Evolutionary conservation across 2,113 vertebrate species (phyloP), one percentile per base, ranked within the genome.

Genomic region (Sylvia atricapilla): DNA sequence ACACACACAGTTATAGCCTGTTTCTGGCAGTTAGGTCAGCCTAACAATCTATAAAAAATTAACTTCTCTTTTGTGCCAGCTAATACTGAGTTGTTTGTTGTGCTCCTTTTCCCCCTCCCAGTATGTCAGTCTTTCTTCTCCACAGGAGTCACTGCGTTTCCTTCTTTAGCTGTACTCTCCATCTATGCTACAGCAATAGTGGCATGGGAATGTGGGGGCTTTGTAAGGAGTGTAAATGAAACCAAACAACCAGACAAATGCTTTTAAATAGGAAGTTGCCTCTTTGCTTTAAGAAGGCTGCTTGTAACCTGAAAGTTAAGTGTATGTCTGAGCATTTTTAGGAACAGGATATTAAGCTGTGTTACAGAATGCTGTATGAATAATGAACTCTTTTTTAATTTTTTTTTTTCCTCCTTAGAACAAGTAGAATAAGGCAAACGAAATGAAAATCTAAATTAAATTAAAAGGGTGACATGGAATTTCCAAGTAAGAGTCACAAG

Each of bases 401-500:
- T 60, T 79, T 27, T 52, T 44, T 28, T 73, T 85, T 47, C 37
- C 37, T 37, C 37, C 37, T 70, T 76, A 44, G 30, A 73, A 58
- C 17, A 80, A 85, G 59, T 62, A 85, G 82, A 79, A 80, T 69
- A 69, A 85, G 46, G 62, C 30, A 73, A 92, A 79, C 14, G 20
- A 82, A 84, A 85, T 88, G 15, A 90, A 95, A 93, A 85, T 74
- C 55, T 88, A 80, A 90, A 86, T 94, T 90, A 84, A 94, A 94
- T 97, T 75, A 75, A 86, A 95, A 81, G 39, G 22, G 21, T 96
- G 56, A 68, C 79, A 88, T 88, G n/a, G 59, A 90, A 78, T 93
- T 96, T 96, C 92, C 60, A 92, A 90, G 74, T 76, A 85, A 74
- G 62, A 93, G 68, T 88, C 93, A 95, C 59, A 93, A 93, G 90